Evolutionary conservation across 37 sponge, comb jelly and placozoan species (phyloP).

Genomic region (Theonella swinhoei): DNA sequence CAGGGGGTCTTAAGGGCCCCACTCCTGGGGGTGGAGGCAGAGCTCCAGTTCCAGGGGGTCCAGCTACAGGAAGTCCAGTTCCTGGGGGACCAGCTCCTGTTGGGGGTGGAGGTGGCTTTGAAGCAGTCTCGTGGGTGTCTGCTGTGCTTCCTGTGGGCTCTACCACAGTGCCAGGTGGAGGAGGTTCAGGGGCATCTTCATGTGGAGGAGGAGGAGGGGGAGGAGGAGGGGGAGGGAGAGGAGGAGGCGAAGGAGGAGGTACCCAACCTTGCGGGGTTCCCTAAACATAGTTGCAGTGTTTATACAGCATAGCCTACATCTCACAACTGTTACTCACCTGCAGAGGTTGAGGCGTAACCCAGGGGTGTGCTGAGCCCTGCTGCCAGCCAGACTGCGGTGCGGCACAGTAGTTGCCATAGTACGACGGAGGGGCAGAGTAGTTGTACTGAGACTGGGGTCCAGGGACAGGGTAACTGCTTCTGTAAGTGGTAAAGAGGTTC

Average conservation of each 20-base stretch:
- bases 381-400: too few relatives aligned
- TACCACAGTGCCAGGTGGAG: not conserved
- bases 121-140: not conserved
- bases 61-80: too few relatives aligned
- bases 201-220: constrained; percentile 17
- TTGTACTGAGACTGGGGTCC: not conserved
- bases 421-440: not conserved
- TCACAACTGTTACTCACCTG: not conserved
- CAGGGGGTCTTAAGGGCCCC: too few relatives aligned
- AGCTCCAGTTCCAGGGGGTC: too few relatives aligned
- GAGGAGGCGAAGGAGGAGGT: too few relatives aligned
- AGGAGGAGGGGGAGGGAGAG: not conserved
- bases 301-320: not conserved
- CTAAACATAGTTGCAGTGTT: too few relatives aligned
- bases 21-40: too few relatives aligned
- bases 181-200: not conserved
- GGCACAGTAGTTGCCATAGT: too few relatives aligned
- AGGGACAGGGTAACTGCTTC: too few relatives aligned
- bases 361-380: too few relatives aligned
- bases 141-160: not conserved
- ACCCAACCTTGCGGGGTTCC: too few relatives aligned
- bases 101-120: not conserved
- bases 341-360: not conserved
- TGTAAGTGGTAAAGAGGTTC: too few relatives aligned
- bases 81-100: not conserved